phyloP scores from a whole-genome alignment of 2,888 invertebrate species.

The Punctoribates punctum region DNA sequence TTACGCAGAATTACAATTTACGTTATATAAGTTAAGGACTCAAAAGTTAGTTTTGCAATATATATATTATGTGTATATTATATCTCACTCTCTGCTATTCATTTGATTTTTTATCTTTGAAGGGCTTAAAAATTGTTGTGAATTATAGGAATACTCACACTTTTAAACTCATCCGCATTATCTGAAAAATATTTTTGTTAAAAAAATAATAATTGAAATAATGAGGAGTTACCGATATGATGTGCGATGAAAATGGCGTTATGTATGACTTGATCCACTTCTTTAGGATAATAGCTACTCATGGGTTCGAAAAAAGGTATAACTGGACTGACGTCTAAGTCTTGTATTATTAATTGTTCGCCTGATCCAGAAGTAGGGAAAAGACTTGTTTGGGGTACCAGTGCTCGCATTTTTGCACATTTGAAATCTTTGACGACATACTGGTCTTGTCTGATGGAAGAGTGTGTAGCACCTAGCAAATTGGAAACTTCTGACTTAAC shows the following conservation, averaged over 20 bases:
- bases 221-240: conserved; percentile 84
- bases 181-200: no score
- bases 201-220: no score
- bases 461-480: conserved; percentile 1
- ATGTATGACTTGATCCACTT: conserved; percentile 86
- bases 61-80: no score
- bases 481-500: conserved; percentile 10
- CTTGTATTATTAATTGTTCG: conserved; percentile 65
- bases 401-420: neutral
- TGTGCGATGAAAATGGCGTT: conserved; percentile 94
- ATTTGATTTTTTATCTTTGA: no score
- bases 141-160: no score
- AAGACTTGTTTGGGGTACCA: conserved; percentile 59
- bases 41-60: no score
- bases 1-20: no score
- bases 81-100: no score
- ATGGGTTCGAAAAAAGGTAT: conserved; percentile 48
- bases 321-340: conserved; percentile 74
- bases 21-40: no score
- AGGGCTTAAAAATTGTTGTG: no score
- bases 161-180: conserved; percentile 74
- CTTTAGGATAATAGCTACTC: conserved; percentile 68
- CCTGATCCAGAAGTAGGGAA: conserved; percentile 68
- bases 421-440: neutral
- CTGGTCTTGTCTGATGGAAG: neutral